These are phyloP conservation scores for Carabus problematicus DNA, from an alignment of 2,888 invertebrate genomes.

Conservation along the genomic window DNA sequence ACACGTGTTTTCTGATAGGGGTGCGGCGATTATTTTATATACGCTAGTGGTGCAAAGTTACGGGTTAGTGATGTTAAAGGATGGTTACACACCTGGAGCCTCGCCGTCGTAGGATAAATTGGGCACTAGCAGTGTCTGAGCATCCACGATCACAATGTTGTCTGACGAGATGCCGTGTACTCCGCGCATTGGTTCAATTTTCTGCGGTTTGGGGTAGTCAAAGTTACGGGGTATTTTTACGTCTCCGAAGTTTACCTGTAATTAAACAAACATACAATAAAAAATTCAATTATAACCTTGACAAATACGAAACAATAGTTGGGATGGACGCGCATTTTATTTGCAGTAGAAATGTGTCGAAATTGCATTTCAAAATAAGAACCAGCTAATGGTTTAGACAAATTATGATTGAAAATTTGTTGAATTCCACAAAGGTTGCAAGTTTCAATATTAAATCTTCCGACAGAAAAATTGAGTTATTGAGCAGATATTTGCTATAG, in stretches of 20 bases:
- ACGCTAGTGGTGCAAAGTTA: too few relatives aligned
- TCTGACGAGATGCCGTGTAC: slow-evolving; percentile 87
- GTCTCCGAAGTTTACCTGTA: slow-evolving; percentile 88
- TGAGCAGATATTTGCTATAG: too few relatives aligned
- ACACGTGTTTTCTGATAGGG: not conserved
- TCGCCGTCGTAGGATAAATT: slow-evolving; percentile 92
- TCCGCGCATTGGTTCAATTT: slow-evolving; percentile 76
- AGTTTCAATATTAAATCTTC: not conserved
- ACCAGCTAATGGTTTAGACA: too few relatives aligned
- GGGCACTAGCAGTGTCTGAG: slow-evolving; percentile 89
- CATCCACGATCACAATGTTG: slow-evolving; percentile 88
- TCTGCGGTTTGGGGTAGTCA: slow-evolving; percentile 85
- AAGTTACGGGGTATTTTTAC: slow-evolving; percentile 78
- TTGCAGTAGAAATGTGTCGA: too few relatives aligned
- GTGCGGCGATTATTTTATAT: too few relatives aligned
- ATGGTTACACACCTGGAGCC: slow-evolving; percentile 76
- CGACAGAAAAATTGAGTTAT: too few relatives aligned
- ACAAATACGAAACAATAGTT: not conserved
- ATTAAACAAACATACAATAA: slow-evolving; percentile 40
- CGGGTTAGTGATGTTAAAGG: too few relatives aligned
- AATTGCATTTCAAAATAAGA: too few relatives aligned
- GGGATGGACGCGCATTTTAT: not conserved
- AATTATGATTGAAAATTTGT: too few relatives aligned
- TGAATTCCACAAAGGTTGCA: too few relatives aligned
- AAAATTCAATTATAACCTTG: not conserved